Conservation (phyloP, 2,888 invertebrate species). For the Chirona hameri region DNA sequence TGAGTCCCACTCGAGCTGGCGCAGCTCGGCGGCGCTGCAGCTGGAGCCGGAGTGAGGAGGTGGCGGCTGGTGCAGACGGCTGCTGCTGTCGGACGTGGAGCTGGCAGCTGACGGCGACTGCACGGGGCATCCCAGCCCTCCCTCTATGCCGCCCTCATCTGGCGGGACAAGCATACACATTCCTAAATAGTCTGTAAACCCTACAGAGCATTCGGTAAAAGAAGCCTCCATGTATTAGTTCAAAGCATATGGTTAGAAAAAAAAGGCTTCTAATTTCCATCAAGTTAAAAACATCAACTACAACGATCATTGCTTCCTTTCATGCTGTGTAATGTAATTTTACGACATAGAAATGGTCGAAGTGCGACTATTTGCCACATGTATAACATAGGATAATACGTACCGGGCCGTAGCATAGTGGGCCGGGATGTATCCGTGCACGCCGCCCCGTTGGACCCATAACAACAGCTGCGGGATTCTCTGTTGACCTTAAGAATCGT, state of each 20-base stretch:
- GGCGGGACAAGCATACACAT: not conserved
- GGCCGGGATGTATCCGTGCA: not conserved
- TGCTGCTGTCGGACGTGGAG: not conserved
- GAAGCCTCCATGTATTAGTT: too few relatives aligned
- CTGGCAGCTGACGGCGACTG: not conserved
- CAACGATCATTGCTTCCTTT: too few relatives aligned
- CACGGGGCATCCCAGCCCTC: not conserved
- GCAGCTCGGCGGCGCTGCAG: not conserved
- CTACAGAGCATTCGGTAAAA: too few relatives aligned
- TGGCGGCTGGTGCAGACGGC: not conserved
- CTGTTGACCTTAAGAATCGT: too few relatives aligned
- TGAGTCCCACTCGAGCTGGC: conserved; percentile 24
- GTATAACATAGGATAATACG: too few relatives aligned
- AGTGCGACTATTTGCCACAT: too few relatives aligned
- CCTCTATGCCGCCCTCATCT: conserved; percentile 6
- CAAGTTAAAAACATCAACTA: too few relatives aligned
- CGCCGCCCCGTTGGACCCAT: not conserved
- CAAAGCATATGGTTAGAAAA: too few relatives aligned
- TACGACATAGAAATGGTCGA: too few relatives aligned
- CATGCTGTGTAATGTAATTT: too few relatives aligned
- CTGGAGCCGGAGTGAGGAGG: not conserved
- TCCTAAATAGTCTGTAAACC: too few relatives aligned
- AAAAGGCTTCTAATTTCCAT: too few relatives aligned
- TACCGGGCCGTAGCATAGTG: not conserved
- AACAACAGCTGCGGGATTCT: not conserved